phyloP scores from a whole-genome alignment of 2,113 vertebrate species.

The Synodontis membranacea region DNA sequence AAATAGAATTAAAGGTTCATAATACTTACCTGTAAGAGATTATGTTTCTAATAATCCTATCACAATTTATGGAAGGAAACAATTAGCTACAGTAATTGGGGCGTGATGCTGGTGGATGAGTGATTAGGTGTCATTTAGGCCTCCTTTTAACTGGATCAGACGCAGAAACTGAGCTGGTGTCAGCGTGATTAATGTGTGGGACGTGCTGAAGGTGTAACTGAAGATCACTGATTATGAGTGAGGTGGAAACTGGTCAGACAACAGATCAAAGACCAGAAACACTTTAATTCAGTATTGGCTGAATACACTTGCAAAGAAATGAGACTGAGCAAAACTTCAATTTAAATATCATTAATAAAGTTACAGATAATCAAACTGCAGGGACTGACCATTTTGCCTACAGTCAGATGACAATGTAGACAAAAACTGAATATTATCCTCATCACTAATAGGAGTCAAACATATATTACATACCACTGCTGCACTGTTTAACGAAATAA shows the following conservation, averaged over 20 bases:
- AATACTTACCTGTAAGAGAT: background rate
- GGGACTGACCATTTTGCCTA: background rate
- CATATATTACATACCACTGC: background rate
- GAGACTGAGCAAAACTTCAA: background rate
- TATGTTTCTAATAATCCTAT: constrained; percentile 2
- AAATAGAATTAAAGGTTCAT: background rate
- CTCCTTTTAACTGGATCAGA: constrained; percentile 51
- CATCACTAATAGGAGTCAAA: background rate
- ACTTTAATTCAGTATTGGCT: constrained; percentile 34
- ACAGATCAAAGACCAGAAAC: constrained; percentile 61
- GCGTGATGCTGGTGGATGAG: background rate
- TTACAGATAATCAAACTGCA: background rate
- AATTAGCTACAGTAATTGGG: background rate
- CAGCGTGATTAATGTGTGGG: constrained; percentile 61
- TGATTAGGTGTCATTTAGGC: constrained; percentile 39
- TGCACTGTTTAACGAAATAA: background rate
- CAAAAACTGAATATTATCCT: background rate
- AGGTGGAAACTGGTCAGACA: constrained; percentile 60
- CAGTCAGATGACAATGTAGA: background rate
- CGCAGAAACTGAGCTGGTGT: constrained; percentile 54
- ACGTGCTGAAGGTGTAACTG: constrained; percentile 57
- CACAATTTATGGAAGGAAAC: constrained; percentile 16
- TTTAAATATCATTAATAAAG: background rate
- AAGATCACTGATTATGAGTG: constrained; percentile 50
- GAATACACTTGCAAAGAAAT: constrained; percentile 22